Conservation (phyloP, 2,113 vertebrate species). For the Albula glossodonta region DNA sequence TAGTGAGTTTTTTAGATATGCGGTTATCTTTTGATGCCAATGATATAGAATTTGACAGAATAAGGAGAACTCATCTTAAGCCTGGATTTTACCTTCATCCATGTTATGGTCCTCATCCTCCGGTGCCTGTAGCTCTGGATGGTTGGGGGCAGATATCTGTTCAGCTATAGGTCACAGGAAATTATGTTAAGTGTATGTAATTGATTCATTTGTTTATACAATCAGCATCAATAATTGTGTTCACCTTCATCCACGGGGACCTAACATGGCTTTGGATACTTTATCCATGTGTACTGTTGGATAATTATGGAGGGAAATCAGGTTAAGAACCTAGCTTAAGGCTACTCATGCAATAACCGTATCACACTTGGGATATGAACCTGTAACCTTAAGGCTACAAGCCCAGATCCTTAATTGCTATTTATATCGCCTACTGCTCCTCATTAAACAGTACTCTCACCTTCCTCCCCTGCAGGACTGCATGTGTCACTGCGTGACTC, state of each 20-base stretch:
- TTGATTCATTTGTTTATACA: not conserved
- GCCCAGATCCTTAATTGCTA: not conserved
- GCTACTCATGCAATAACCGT: not conserved
- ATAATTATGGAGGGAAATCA: not conserved
- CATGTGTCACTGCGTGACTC: not conserved
- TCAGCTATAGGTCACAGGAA: constrained; percentile 41
- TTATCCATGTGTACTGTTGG: not conserved
- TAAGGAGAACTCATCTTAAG: not conserved
- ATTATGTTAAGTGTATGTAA: not conserved
- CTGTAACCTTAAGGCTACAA: not conserved
- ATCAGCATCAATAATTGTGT: not conserved
- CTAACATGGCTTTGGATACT: not conserved
- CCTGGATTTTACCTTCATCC: not conserved
- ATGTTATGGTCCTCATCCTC: not conserved
- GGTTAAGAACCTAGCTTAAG: not conserved
- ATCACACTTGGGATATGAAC: not conserved
- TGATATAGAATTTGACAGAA: not conserved
- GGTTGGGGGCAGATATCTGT: constrained; percentile 9
- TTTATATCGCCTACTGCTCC: not conserved
- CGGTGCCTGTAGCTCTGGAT: constrained; percentile 18
- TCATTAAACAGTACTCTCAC: not conserved
- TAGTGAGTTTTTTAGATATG: too few species aligned
- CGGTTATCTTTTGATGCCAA: too few species aligned
- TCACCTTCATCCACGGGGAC: not conserved
- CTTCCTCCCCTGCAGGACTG: not conserved